A percentile compares a stretch with the other conserved stretches of the same genome.
phyloP scores from a whole-genome alignment of 2,113 vertebrate species.

The Emydura subglobosa region DNA sequence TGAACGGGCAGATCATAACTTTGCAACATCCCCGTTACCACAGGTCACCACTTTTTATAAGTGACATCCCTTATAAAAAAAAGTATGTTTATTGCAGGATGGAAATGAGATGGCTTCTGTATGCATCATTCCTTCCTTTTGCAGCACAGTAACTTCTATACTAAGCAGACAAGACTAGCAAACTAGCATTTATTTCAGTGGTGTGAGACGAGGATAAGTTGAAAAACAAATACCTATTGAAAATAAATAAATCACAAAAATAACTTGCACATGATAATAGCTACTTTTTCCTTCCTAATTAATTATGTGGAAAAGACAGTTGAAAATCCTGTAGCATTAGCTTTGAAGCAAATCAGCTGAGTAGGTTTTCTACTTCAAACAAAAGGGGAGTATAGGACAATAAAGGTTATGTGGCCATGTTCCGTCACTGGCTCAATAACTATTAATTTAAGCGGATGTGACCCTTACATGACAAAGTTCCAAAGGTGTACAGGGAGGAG shows the following conservation, averaged over 20 bases:
- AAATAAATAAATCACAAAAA: background rate
- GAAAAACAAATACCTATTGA: background rate
- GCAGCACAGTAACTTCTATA: background rate
- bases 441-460: conserved; percentile 82
- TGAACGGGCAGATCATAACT: conserved; percentile 27
- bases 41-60: background rate
- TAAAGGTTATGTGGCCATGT: conserved; percentile 70
- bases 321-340: conserved; percentile 41
- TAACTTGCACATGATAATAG: background rate
- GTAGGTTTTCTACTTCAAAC: conserved; percentile 69
- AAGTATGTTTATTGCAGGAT: background rate
- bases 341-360: conserved; percentile 75
- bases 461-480: conserved; percentile 84
- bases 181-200: conserved; percentile 33
- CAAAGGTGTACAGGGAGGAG: conserved; percentile 85
- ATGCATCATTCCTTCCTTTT: conserved; percentile 24
- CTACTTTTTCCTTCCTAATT: conserved; percentile 22
- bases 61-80: background rate
- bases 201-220: background rate
- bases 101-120: conserved; percentile 24
- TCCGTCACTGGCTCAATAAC: conserved; percentile 51
- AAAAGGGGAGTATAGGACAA: conserved; percentile 74
- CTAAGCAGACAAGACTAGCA: conserved; percentile 14
- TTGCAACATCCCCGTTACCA: background rate
- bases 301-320: conserved; percentile 27